Base-by-base conservation (phyloP, 1,140 invertebrate genomes). In the Xylocopa sonorina region DNA sequence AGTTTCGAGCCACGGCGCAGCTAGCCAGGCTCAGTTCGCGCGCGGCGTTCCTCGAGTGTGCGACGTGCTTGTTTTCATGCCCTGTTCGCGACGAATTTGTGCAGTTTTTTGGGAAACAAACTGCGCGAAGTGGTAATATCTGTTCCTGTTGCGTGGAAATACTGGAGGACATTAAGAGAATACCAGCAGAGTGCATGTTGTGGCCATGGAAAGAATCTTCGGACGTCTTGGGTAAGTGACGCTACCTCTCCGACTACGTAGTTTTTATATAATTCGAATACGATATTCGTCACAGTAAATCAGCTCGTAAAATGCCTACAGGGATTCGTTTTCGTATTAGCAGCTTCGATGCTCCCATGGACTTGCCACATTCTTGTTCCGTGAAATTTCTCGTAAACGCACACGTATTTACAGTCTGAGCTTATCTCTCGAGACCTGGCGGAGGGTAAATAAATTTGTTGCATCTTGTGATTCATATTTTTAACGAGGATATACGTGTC, bases 201-300 rank as follows among this genome's bases (percentile, higher is more conserved):
- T 60, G 75, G 55, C 16, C 32, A 77, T 77, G 75, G 66, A 48
- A 69, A 57, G n/a, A 46, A 1, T 50, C 29, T 1, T 50, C 24
- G 32, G 50, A 50, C 32, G 29, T 27, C 43, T 38, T 71, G 32
- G 32, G 75, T 77, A 18, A 77, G 75, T 58, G 53, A 77, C 53
- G 32, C 53, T 27, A n/a, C 34, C 9, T 24, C 12, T 53, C 6
- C 32, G 1, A 38, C 14, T 18, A 55, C 4, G 1, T 34, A 38
- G n/a, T 67, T 46, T 64, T n/a, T 14, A 57, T 46, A n/a, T 14
- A 46, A 48, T 29, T 57, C 5, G 5, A 58, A 57, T 34, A 1
- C 9, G 3, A 1, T 1, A 10, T n/a, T n/a, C n/a, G n/a, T n/a
- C n/a, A n/a, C n/a, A n/a, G n/a, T n/a, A n/a, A n/a, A n/a, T n/a